Evolutionary conservation across 1,140 invertebrate genomes (phyloP).

Genomic region (Teleogryllus occipitalis): DNA sequence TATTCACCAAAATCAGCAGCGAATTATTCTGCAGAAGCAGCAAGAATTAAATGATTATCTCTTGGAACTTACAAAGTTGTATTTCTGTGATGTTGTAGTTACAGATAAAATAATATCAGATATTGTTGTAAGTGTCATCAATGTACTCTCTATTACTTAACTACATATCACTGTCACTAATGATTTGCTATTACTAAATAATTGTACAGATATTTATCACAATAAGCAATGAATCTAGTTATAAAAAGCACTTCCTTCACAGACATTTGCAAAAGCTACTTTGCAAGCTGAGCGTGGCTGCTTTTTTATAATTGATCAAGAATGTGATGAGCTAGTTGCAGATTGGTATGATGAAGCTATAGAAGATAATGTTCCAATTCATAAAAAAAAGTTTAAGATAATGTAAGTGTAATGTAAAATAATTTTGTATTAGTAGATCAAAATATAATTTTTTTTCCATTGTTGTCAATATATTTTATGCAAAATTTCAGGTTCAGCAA

Average conservation of each 20-base stretch:
- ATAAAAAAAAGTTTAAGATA: constrained; percentile 41
- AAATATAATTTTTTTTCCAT: neutral
- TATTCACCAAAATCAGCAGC: constrained; percentile 42
- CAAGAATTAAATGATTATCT: constrained; percentile 42
- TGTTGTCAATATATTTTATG: neutral
- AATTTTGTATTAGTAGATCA: neutral
- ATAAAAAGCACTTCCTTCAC: constrained; percentile 17
- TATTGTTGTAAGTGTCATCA: constrained; percentile 37
- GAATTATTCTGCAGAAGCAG: constrained; percentile 40
- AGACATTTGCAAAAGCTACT: constrained; percentile 45
- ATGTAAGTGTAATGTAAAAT: constrained; percentile 31
- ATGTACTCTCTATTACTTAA: too few relatives aligned
- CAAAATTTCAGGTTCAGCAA: constrained; percentile 32
- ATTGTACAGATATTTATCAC: too few relatives aligned
- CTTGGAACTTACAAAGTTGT: constrained; percentile 38
- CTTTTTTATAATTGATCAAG: constrained; percentile 42
- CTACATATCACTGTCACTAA: too few relatives aligned
- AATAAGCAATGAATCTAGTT: too few relatives aligned
- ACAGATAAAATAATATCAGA: constrained; percentile 46
- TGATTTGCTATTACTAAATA: too few relatives aligned
- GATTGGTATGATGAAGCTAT: constrained; percentile 48
- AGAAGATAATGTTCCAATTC: constrained; percentile 30
- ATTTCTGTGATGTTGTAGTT: constrained; percentile 42
- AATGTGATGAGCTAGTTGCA: constrained; percentile 37
- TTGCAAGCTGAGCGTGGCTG: constrained; percentile 42